Evolutionary conservation across 2,797 vertebrate genomes (phyloP), one percentile per base, ranked within the genome.

Genomic region (Poeciliopsis gracilis): DNA sequence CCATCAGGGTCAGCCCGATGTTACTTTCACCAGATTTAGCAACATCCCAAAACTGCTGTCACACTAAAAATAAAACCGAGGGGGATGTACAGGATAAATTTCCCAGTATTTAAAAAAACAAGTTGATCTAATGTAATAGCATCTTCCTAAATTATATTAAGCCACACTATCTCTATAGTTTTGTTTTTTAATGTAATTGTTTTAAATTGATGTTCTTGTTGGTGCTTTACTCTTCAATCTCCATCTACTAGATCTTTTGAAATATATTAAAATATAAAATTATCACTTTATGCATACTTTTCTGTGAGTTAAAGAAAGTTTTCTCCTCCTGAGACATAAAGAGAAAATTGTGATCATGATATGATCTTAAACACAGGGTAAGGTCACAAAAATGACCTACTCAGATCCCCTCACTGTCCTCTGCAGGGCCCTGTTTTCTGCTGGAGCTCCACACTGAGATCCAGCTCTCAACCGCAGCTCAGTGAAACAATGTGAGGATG

Each of bases 1-100:
- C 23, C 6, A 36, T 10, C 36, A 8, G 49, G 57, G 67, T 90
- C 83, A 83, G 5, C 49, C 76, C 38, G 36, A 46, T 83, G 5
- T 82, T 9, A 77, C 10, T 3, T 47, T 55, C 47, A 82, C 78
- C 63, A 55, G 23, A 23, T 51, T 36, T 41, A 13, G 33, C 7
- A 13, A n/a, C 30, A 55, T 73, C 47, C n/a, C 43, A 46, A 45
- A 75, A 46, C 53, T 9, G 41, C 41, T 30, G 25, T 41, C 9
- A 5, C 13, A n/a, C 33, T 30, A 75, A 45, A 45, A 43, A 75
- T 10, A 43, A 36, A 41, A 59, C 70, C 12, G 10, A 51, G 11
- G 46, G 33, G 33, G 11, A 73, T 53, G 25, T 73, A n/a, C 41
- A 45, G 66, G 6, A 67, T 23, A 23, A 38, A 66, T 38, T 23